Base-by-base conservation (phyloP, 53 echinoderm and acorn worm species). In the Echinarachnius parma region DNA sequence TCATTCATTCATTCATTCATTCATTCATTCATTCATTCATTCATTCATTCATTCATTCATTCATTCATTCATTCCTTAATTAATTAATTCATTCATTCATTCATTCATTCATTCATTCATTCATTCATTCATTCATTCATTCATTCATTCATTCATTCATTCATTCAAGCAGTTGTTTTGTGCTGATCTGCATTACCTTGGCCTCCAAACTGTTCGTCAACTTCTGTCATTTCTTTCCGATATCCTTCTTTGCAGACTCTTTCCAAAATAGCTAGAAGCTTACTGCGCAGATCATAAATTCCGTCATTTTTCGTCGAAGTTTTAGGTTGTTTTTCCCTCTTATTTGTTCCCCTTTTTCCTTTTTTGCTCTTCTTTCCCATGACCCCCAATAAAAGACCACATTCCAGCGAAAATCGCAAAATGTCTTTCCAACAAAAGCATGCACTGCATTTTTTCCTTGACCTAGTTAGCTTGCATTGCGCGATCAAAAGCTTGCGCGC, bases 261-360 rank as follows among this genome's bases (percentile, higher is more conserved):
- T 16, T 68, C 68, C 4, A 52, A 7, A 20, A 33, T 52, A 1
- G 23, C 35, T 33, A 21, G 21, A 3, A 68, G 20, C 22, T 21
- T 18, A 20, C 68, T 68, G 0, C 68, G 68, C 50, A 68, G 10
- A n/a, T 68, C 52, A 68, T 50, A 22, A 18, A 49, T 19, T 4
- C 19, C 50, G 50, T 4, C 50, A 49, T 49, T 19, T 4, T 15
- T 18, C 13, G 50, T 9, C 14, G 1, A n/a, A n/a, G n/a, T n/a
- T n/a, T n/a, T n/a, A n/a, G n/a, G 21, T 68, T 33, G 30, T n/a
- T 68, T 52, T 23, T 68, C 33, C 21, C 18, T 66, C 18, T 47
- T 31, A 8, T 1, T 24, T 2, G 16, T 3, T 50, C 31, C 28
- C 1, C 23, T 24, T 2, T 68, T 31, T 22, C 11, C 48, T 21